Base-by-base conservation (phyloP, 2,797 vertebrate species). In the Bovichtus diacanthus region DNA sequence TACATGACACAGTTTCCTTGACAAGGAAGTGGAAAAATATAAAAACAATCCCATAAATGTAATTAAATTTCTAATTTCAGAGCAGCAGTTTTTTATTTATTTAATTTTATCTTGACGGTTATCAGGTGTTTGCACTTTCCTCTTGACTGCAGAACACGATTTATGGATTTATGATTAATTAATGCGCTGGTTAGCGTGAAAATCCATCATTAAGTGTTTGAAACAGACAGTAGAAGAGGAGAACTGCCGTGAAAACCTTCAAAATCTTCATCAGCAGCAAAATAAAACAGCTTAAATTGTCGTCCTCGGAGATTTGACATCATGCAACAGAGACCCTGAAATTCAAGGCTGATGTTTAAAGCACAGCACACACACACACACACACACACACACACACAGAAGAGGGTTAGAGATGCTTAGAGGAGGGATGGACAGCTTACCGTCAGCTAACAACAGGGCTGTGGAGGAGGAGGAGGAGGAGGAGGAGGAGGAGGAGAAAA, bases 371-470 rank as follows among this genome's bases (percentile, higher is more conserved):
- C n/a, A n/a, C n/a, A 72, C 39, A 54, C 44, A 63, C 61, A 61
- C n/a, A 69, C 36, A 50, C 39, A 62, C 64, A 53, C 16, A 70
- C 54, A 47, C 16, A 67, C 27, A 62, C 5, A 77, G 34, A 23
- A 51, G 38, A n/a, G 6, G 56, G 56, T 87, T 80, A 87, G 39
- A 50, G 82, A 83, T 64, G 81, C 69, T 68, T 7, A 19, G 47
- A 69, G 19, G 56, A 76, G 23, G 70, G 43, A 61, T 31, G 82
- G 49, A 74, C 3, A 31, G 94, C 97, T 97, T 96, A 99, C 97
- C 96, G 86, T 95, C 94, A 27, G 96, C 95, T 91, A 99, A 95
- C 91, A 98, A 96, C 89, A 95, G 91, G 83, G 95, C 97, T 98
- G 95, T 91, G 90, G 76, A 69, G 53, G 70, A 80, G 49, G 55